Percentiles rank a stretch among this genome's conserved stretches.
phyloP scores from a whole-genome alignment of 1,140 invertebrate genomes.

The Hesperophylax magnus region DNA sequence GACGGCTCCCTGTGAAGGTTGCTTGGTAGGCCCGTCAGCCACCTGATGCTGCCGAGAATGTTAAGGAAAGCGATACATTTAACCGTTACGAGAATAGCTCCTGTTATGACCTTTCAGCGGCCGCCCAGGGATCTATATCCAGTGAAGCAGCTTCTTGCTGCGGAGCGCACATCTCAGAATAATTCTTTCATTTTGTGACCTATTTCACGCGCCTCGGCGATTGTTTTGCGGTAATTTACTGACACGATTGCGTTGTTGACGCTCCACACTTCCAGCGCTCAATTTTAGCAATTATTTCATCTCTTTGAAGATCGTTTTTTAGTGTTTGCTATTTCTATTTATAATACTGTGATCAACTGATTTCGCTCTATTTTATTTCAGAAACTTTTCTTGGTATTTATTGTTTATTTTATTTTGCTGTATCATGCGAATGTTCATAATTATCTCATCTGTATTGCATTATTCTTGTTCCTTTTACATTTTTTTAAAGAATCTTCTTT shows the following conservation, averaged over 20 bases:
- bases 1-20: background rate
- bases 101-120: slow-evolving; percentile 31
- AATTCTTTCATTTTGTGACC: slow-evolving; percentile 29
- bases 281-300: too few relatives aligned
- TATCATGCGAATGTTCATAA: too few relatives aligned
- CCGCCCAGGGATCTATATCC: slow-evolving; percentile 17
- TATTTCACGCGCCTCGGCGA: slow-evolving; percentile 29
- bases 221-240: background rate
- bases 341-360: background rate
- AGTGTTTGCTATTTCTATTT: too few relatives aligned
- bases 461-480: too few relatives aligned
- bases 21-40: background rate
- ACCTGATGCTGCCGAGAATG: slow-evolving; percentile 21
- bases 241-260: background rate
- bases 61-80: slow-evolving; percentile 39
- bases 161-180: slow-evolving; percentile 23
- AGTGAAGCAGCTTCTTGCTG: background rate
- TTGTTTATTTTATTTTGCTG: too few relatives aligned
- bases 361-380: too few relatives aligned
- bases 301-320: too few relatives aligned
- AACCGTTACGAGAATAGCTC: slow-evolving; percentile 30
- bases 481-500: too few relatives aligned
- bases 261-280: background rate
- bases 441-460: too few relatives aligned
- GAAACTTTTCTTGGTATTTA: too few relatives aligned